Evolutionary conservation across 2,113 vertebrate genomes (phyloP).

Genomic region (Mungos mungo): DNA sequence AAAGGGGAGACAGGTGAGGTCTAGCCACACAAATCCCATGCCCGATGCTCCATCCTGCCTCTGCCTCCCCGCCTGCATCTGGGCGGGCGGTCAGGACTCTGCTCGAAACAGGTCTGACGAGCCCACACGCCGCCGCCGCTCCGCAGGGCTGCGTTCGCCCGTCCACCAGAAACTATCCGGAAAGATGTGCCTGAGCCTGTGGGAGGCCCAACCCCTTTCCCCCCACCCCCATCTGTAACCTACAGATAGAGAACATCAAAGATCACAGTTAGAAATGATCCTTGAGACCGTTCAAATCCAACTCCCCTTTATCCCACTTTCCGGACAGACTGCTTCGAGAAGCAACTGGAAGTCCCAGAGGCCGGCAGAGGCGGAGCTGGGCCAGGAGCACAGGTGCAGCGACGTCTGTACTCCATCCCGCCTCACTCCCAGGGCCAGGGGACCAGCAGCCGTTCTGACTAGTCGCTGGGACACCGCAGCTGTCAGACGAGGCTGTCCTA

Average conservation of each 20-base stretch:
- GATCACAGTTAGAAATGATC: not conserved
- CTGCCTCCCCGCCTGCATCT: rapidly evolving
- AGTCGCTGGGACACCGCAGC: no score
- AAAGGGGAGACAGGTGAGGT: rapidly evolving
- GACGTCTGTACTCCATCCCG: not conserved
- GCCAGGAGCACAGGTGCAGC: no score
- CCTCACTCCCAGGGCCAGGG: not conserved
- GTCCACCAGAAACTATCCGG: not conserved
- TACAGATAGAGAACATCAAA: not conserved
- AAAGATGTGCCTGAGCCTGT: not conserved
- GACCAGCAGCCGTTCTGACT: not conserved
- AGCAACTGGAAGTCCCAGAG: not conserved
- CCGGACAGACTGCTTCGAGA: not conserved
- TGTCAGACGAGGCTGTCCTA: not conserved
- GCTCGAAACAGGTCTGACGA: rapidly evolving
- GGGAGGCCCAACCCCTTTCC: not conserved
- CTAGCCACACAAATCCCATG: rapidly evolving
- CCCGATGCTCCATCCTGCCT: not conserved
- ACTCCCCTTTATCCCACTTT: not conserved
- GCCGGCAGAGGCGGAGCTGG: no score
- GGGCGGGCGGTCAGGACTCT: not conserved
- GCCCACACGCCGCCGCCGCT: rapidly evolving
- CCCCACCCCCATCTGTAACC: not conserved
- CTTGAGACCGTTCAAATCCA: not conserved
- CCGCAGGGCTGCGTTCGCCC: not conserved